phyloP scores from a whole-genome alignment of 2,888 invertebrate genomes.

The Dasypogon diadema region DNA sequence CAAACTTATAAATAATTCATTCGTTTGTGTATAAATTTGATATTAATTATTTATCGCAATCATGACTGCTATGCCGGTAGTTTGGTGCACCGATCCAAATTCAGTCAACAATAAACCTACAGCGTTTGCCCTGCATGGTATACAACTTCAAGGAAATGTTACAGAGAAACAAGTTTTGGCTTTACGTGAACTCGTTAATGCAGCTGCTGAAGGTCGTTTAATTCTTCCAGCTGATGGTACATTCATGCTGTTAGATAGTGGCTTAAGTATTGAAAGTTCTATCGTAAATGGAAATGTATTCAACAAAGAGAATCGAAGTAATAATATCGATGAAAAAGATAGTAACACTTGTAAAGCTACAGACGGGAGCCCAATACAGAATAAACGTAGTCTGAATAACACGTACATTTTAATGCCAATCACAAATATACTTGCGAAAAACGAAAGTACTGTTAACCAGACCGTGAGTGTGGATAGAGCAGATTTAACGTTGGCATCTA shows the following conservation, averaged over 20 bases:
- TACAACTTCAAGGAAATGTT: conserved; percentile 68
- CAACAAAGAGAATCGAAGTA: conserved; percentile 8
- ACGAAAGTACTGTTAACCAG: conserved; percentile 15
- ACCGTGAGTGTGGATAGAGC: background rate
- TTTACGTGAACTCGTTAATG: conserved; percentile 67
- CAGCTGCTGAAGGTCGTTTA: conserved; percentile 68
- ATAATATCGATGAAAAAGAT: conserved; percentile 34
- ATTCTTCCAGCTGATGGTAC: conserved; percentile 68
- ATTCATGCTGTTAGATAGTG: conserved; percentile 67
- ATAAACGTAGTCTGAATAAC: background rate
- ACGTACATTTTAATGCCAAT: conserved; percentile 49
- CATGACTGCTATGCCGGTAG: conserved; percentile 69
- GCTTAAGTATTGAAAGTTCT: conserved; percentile 67
- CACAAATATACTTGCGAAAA: conserved; percentile 34
- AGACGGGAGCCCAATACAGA: background rate
- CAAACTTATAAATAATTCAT: conserved; percentile 40
- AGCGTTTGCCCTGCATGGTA: conserved; percentile 68
- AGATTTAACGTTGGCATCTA: background rate
- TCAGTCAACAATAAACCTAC: conserved; percentile 68
- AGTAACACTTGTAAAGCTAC: background rate
- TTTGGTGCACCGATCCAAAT: conserved; percentile 69
- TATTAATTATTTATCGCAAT: conserved; percentile 53
- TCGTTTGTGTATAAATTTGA: conserved; percentile 18
- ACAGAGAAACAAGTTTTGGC: conserved; percentile 68
- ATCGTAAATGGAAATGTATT: conserved; percentile 60